Percentiles rank a stretch among this genome's conserved stretches.
phyloP scores from a whole-genome alignment of 2,888 invertebrate species.

The Cyclophora albipunctata region DNA sequence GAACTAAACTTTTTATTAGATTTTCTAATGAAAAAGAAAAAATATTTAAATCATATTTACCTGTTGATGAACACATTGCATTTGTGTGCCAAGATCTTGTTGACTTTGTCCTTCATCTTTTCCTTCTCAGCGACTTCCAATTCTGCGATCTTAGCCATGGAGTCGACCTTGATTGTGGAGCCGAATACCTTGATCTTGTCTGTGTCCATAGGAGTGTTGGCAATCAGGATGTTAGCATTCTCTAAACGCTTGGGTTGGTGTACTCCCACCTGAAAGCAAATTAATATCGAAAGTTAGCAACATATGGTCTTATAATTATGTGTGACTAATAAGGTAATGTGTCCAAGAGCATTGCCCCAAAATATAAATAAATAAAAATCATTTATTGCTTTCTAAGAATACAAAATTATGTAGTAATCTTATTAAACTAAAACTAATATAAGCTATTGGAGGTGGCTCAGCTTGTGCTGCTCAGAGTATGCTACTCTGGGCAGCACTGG shows the following conservation, averaged over 20 bases:
- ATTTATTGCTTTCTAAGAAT: too few species aligned
- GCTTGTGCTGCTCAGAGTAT: too few species aligned
- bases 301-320: conserved; percentile 2
- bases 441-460: too few species aligned
- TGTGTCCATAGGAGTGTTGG: conserved; percentile 99
- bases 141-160: conserved; percentile 96
- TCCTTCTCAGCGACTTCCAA: conserved; percentile 98
- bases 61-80: conserved; percentile 99
- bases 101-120: conserved; percentile 99
- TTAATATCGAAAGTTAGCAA: background rate
- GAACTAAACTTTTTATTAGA: too few species aligned
- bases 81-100: conserved; percentile 94
- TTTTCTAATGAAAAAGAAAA: too few species aligned
- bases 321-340: background rate
- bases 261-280: conserved; percentile 83
- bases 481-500: too few species aligned
- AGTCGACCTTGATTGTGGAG: conserved; percentile 93
- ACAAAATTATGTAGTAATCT: too few species aligned
- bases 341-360: too few species aligned
- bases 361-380: too few species aligned
- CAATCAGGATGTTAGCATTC: conserved; percentile 97
- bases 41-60: conserved; percentile 33
- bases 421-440: too few species aligned
- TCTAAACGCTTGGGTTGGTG: conserved; percentile 97
- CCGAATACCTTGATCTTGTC: conserved; percentile 99